Percentiles rank a stretch among this genome's conserved stretches.
These are phyloP conservation scores for Lepus townsendii DNA, from an alignment of 2,797 vertebrate genomes.

Conservation along the genomic window DNA sequence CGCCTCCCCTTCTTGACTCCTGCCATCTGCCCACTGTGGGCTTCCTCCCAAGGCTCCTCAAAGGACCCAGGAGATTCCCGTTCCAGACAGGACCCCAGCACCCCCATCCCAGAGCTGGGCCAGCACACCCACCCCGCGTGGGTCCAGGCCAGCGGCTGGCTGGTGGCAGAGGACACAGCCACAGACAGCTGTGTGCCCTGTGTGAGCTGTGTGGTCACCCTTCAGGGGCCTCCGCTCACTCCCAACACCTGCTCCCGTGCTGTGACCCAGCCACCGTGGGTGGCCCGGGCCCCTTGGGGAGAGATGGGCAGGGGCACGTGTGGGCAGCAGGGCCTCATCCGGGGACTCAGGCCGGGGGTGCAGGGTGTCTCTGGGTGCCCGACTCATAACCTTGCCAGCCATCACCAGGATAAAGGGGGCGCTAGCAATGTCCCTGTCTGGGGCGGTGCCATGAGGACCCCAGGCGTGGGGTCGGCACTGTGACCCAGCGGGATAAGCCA, in stretches of 20 bases:
- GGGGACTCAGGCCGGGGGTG: not conserved
- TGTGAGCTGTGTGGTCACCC: not conserved
- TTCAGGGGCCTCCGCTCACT: not conserved
- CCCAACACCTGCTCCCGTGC: not conserved
- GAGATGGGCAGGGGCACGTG: rapidly evolving
- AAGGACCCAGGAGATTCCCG: not conserved
- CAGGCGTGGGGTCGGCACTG: no score
- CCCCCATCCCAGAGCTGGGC: not conserved
- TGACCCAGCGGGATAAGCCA: no score
- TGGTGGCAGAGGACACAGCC: constrained; percentile 38
- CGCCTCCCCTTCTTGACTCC: constrained; percentile 6
- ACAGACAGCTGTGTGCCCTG: constrained; percentile 41
- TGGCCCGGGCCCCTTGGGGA: not conserved
- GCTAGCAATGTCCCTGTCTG: not conserved
- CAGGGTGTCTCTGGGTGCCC: not conserved
- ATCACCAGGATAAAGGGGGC: not conserved
- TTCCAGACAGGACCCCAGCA: not conserved
- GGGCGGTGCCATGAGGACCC: not conserved
- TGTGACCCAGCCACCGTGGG: not conserved
- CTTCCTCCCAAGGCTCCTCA: not conserved
- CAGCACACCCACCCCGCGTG: constrained; percentile 6
- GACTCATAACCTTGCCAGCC: rapidly evolving
- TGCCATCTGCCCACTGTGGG: not conserved
- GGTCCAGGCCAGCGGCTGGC: constrained; percentile 64
- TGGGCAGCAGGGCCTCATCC: not conserved